These are phyloP conservation scores for Corythucha ciliata DNA, from an alignment of 2,888 invertebrate species.

Conservation along the genomic window DNA sequence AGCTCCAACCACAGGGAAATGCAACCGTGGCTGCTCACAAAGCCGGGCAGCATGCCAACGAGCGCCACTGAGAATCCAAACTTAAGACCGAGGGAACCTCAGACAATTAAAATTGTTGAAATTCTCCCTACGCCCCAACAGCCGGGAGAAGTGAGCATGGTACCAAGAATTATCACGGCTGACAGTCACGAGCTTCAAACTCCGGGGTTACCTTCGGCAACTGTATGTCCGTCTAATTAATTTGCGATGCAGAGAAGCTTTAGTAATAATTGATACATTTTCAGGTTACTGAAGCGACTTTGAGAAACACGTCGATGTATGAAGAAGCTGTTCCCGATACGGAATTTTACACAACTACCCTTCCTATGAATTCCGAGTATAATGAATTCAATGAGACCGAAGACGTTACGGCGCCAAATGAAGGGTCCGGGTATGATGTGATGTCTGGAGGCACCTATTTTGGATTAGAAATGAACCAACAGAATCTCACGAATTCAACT, in stretches of 20 bases:
- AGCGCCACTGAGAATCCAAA: conserved; percentile 9
- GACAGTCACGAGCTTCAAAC: conserved; percentile 11
- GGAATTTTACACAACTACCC: conserved; percentile 7
- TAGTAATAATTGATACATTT: not conserved
- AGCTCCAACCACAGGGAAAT: conserved; percentile 34
- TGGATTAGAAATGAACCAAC: not conserved
- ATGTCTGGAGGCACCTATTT: conserved; percentile 24
- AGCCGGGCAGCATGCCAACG: conserved; percentile 24
- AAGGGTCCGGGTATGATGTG: conserved; percentile 26
- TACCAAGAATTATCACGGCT: conserved; percentile 26
- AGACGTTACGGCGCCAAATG: conserved; percentile 13
- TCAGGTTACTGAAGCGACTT: not conserved
- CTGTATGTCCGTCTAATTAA: not conserved
- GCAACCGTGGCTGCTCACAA: conserved; percentile 35
- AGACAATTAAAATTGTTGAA: conserved; percentile 29
- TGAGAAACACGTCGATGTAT: too few relatives aligned
- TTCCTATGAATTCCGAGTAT: too few relatives aligned
- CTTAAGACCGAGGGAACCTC: conserved; percentile 23
- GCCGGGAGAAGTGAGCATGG: conserved; percentile 25
- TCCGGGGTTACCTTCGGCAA: not conserved
- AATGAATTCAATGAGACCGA: too few relatives aligned
- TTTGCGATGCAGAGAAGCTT: not conserved
- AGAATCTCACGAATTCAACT: not conserved
- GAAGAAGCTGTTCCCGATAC: conserved; percentile 13
- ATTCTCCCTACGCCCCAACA: conserved; percentile 26